Evolutionary conservation across 2,113 vertebrate species (phyloP), one percentile per base, ranked within the genome.

Genomic region (Echinops telfairi): DNA sequence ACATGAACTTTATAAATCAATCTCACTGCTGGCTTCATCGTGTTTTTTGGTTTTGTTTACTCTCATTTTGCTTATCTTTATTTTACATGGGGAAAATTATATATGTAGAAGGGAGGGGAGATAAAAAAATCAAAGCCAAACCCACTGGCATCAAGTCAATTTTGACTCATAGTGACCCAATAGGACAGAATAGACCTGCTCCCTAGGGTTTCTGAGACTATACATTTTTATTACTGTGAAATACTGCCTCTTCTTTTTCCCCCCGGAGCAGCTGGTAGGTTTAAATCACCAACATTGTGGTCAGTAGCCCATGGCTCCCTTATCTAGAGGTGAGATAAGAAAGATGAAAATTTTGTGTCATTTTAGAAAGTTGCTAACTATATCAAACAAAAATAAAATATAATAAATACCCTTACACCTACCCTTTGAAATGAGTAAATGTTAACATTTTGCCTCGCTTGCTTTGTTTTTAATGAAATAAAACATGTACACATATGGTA

Each of bases 381-480:
- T 82, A 87, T 86, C 60, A 77, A 47, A 70, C 17, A 82, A 86
- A 83, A 38, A 53, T 3, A 14, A 53, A 53, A 70, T 89, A 75
- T 71, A 19, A 19, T 58, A 62, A 78, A 66, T 14, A 77, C 20
- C 9, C 27, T 80, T 73, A 73, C 53, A 66, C 64, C n/a, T 83
- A 40, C 7, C 5, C 10, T 31, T 31, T 88, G 15, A 27, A 78
- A 83, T 86, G n/a, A 71, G 53, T 38, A 93, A 27, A 33, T 82
- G 3, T 86, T 88, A 82, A 70, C 20, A 83, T 92, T 86, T 89
- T 58, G 31, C 38, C 47, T 86, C 4, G 47, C 68, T 95, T 89
- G 25, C 57, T 88, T 43, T 33, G 8, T 93, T 83, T 85, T 80
- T 43, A 53, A 29, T 71, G 73, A 58, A 71, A 91, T 77, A 83